Evolutionary conservation across 2,797 vertebrate species (phyloP), one percentile per base, ranked within the genome.

Genomic region (Taenioides sp.): DNA sequence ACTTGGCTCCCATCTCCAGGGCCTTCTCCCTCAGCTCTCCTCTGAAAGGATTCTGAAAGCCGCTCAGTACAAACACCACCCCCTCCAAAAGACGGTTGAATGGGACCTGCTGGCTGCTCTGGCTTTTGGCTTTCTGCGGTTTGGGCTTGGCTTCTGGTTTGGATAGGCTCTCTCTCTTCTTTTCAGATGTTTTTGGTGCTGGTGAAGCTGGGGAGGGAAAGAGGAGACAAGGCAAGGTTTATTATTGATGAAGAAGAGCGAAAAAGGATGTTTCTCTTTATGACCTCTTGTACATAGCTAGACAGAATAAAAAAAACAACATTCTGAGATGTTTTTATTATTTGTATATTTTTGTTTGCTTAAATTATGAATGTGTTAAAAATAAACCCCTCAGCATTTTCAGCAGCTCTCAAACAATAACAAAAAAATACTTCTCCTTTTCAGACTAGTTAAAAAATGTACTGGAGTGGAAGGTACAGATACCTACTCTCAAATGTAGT

Each of bases 21-120:
- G 96, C 96, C 80, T 96, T 96, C 82, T 97, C 96, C 67, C 96
- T 92, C 54, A 98, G 93, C 66, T 97, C 95, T 0, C 90, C 95
- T 74, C 96, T 93, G 82, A 95, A 96, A 0, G 96, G 96, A 86
- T 97, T 97, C 87, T 97, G 96, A 85, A 98, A 97, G 61, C 96
- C 96, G 0, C 96, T 98, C 71, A 98, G 90, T 54, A 98, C 96
- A 62, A 98, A 95, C 80, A 97, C 95, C 17, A 95, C 94, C 0
- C 95, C 96, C 77, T 95, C 93, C 81, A 98, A 80, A 66, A 96
- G 80, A 57, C 70, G 90, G 22, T 91, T 91, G 61, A 94, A 85
- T 1, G 92, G 92, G 1, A 93, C 85, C 4, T 78, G 81, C 61
- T 90, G 91, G 1, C 0, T 16, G 3, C 18, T 78, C 66, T 78